Conservation (phyloP, 2,113 vertebrate species). For the Cavia porcellus region DNA sequence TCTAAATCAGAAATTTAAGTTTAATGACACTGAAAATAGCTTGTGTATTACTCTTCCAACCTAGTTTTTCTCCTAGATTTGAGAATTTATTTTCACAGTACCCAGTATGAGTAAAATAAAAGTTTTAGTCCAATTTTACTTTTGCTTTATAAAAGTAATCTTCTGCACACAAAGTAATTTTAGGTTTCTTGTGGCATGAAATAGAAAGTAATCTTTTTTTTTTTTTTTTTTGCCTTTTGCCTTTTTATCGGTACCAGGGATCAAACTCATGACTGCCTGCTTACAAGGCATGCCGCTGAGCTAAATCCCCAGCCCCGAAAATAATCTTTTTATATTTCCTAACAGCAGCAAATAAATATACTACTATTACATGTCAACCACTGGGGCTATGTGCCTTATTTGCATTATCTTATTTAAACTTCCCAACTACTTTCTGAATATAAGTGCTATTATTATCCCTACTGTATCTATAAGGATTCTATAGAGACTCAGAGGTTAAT, state of each 20-base stretch:
- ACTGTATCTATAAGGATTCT: not conserved
- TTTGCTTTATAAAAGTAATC: conserved; percentile 51
- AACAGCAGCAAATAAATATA: conserved; percentile 48
- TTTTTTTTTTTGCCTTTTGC: too few species aligned
- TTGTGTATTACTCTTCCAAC: not conserved
- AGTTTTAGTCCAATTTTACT: conserved; percentile 36
- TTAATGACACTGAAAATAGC: not conserved
- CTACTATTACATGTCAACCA: not conserved
- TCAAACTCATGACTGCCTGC: too few species aligned
- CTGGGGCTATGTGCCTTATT: not conserved
- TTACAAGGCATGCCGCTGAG: too few species aligned
- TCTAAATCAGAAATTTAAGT: conserved; percentile 13
- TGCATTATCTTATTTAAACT: conserved; percentile 45
- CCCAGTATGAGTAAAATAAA: conserved; percentile 20
- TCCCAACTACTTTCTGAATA: not conserved
- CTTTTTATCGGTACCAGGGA: too few species aligned
- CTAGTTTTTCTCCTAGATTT: not conserved
- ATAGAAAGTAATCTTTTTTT: conserved; percentile 56
- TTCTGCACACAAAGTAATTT: not conserved
- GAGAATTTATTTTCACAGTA: conserved; percentile 43
- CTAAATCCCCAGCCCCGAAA: too few species aligned
- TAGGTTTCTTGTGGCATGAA: conserved; percentile 52
- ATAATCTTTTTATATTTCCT: conserved; percentile 20
- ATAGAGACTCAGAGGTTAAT: conserved; percentile 29
- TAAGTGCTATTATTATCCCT: conserved; percentile 6